Evolutionary conservation across 1,140 invertebrate species (phyloP), one percentile per base, ranked within the genome.

Genomic region (Whitmania pigra): DNA sequence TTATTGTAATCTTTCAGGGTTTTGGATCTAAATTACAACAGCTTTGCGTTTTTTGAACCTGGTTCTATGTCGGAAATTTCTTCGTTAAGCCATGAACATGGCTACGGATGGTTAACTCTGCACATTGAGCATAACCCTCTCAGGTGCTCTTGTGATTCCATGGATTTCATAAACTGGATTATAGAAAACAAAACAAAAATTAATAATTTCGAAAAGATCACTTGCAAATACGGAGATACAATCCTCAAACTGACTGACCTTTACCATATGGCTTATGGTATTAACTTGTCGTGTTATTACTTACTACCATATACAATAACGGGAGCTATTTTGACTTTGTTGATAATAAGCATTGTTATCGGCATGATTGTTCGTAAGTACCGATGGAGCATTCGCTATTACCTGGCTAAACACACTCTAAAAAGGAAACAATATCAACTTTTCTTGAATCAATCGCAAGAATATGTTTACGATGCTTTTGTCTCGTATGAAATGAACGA

Each of bases 401-500:
- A 25, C 29, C 18, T 63, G 22, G 22, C 22, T 18, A 15, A 4
- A 18, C 57, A 63, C 9, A 6, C 22, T 2, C 29, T 5, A 11
- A 63, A 63, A n/a, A 63, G 15, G 57, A 22, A 18, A 31, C 11
- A 31, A 22, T 25, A 22, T 7, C 29, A 4, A 13, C 29, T 63
- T 31, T 18, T 63, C 57, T 1, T 11, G 20, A 7, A 22, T 63
- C 57, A 31, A 7, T 4, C 7, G 11, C 7, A 31, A 0, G 22
- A 63, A 4, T 63, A 63, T 18, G 0, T 25, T 7, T 63, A 63
- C 15, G 57, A 63, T 31, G 57, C 57, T 7, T 63, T 63, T 31
- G 55, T 60, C 17, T 60, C n/a, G n/a, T 60, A 60, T 27, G 55
- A 60, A 4, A 60, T 22, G 55, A 60, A 27, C 55, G 55, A 60